Base-by-base conservation (phyloP, 2,113 vertebrate genomes). In the Aspidoscelis tigris region DNA sequence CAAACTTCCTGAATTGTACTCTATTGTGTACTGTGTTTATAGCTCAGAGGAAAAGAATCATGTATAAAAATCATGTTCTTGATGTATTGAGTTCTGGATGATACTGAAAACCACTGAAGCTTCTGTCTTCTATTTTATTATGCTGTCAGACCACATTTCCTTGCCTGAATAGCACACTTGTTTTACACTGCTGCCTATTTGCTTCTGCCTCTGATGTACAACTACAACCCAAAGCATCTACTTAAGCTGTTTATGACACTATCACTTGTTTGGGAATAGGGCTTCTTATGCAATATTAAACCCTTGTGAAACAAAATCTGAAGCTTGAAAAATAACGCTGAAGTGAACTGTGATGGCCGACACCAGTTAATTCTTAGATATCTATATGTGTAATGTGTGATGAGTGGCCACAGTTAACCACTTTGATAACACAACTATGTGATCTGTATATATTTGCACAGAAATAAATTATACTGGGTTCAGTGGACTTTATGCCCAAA, bases 41-140 rank as follows among this genome's bases (percentile, higher is more conserved):
- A 77, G 24, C 2, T 64, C 68, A 70, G 41, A 80, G 44, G 81
- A n/a, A 78, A 89, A 14, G 2, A 53, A 43, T 50, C 5, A 81
- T 55, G 33, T 72, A 78, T 78, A 86, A 87, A 20, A 89, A 84
- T 33, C 14, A 10, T 2, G 53, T 81, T 81, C 10, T 90, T 14
- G 44, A 76, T 7, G 43, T 76, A 53, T 50, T 82, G 14, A 72
- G 58, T 18, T 83, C 76, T 33, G 79, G 76, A 11, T 85, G 39
- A 78, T 71, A 82, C 47, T 79, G 3, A 78, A 75, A 87, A 74
- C 1, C 20, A 84, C 0, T 74, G 20, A 86, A 90, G 76, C 6
- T 77, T 88, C n/a, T 66, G 64, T 33, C 21, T 86, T 10, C 14
- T 83, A 11, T 82, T 89, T 88, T 75, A 88, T 18, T 61, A 43